Evolutionary conservation across 1,140 invertebrate genomes (phyloP).

Genomic region (Drosophila gunungcola): DNA sequence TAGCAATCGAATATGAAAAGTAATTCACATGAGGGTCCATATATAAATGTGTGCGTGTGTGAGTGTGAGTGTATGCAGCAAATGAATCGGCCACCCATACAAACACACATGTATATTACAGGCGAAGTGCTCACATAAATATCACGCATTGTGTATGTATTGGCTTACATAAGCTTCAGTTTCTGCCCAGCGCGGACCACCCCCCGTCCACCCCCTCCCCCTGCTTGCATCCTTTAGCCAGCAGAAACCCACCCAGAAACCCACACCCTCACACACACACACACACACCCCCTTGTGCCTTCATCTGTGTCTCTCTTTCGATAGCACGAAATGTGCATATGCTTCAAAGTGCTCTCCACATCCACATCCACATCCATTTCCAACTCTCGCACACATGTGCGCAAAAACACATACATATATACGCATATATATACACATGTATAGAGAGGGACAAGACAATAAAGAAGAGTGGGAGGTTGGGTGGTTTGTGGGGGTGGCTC

Average conservation of each 20-base stretch:
- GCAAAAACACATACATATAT: slow-evolving; percentile 26
- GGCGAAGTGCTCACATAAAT: slow-evolving; percentile 60
- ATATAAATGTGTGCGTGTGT: background rate
- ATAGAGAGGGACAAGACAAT: slow-evolving; percentile 52
- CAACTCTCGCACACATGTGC: slow-evolving; percentile 40
- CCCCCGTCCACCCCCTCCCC: slow-evolving; percentile 19
- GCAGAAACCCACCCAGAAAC: slow-evolving; percentile 2
- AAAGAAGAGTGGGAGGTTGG: slow-evolving; percentile 36
- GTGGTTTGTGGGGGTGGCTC: slow-evolving; percentile 50
- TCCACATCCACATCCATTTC: slow-evolving; percentile 34
- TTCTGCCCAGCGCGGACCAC: slow-evolving; percentile 56
- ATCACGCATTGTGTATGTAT: slow-evolving; percentile 76
- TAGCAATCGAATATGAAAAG: slow-evolving; percentile 33
- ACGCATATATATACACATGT: slow-evolving; percentile 39
- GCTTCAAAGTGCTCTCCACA: slow-evolving; percentile 71
- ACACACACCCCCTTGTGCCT: slow-evolving; percentile 9
- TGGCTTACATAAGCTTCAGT: slow-evolving; percentile 77
- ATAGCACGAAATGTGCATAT: slow-evolving; percentile 82
- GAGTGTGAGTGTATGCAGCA: slow-evolving; percentile 11
- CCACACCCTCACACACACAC: background rate
- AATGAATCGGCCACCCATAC: slow-evolving; percentile 42
- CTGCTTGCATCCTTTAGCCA: background rate
- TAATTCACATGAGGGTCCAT: slow-evolving; percentile 14
- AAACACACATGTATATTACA: slow-evolving; percentile 4
- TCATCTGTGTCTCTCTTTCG: slow-evolving; percentile 49